A percentile compares a stretch with the other conserved stretches of the same genome.
These are phyloP conservation scores for Epinephelus coioides DNA, from an alignment of 2,797 vertebrate species.

Conservation along the genomic window DNA sequence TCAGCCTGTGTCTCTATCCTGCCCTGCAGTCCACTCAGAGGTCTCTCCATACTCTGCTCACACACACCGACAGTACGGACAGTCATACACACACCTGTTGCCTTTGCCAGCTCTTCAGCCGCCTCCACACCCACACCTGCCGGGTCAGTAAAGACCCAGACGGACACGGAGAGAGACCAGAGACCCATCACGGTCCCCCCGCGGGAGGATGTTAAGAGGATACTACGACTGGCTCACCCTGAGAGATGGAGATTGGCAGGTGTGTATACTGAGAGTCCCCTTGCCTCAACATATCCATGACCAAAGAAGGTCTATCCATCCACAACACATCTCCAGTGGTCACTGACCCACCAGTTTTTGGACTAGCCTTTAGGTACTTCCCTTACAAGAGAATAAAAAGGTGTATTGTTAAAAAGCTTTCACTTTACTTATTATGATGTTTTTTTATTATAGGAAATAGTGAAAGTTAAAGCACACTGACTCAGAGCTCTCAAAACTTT, in stretches of 20 bases:
- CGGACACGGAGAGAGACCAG: slow-evolving; percentile 29
- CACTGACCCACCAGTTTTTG: neutral
- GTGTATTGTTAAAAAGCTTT: too few species aligned
- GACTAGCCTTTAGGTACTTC: neutral
- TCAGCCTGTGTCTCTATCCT: slow-evolving; percentile 10
- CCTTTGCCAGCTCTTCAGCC: slow-evolving; percentile 78
- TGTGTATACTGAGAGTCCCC: slow-evolving; percentile 41
- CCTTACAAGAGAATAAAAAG: too few species aligned
- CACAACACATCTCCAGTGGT: neutral
- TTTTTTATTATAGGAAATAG: too few species aligned
- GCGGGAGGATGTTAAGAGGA: slow-evolving; percentile 84
- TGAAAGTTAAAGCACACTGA: too few species aligned
- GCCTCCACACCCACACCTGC: slow-evolving; percentile 56
- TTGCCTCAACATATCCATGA: neutral
- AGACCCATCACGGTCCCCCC: slow-evolving; percentile 67
- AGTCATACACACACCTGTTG: slow-evolving; percentile 63
- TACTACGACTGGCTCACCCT: slow-evolving; percentile 87
- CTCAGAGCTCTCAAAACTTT: too few species aligned
- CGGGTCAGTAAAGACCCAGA: slow-evolving; percentile 40
- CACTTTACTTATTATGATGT: too few species aligned
- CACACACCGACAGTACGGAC: slow-evolving; percentile 35
- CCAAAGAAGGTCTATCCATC: neutral
- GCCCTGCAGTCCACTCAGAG: slow-evolving; percentile 17
- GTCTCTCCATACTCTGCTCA: slow-evolving; percentile 27
- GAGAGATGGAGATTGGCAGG: slow-evolving; percentile 92